phyloP scores from a whole-genome alignment of 92 coral and sea anemone genomes.

The Montipora capitata region DNA sequence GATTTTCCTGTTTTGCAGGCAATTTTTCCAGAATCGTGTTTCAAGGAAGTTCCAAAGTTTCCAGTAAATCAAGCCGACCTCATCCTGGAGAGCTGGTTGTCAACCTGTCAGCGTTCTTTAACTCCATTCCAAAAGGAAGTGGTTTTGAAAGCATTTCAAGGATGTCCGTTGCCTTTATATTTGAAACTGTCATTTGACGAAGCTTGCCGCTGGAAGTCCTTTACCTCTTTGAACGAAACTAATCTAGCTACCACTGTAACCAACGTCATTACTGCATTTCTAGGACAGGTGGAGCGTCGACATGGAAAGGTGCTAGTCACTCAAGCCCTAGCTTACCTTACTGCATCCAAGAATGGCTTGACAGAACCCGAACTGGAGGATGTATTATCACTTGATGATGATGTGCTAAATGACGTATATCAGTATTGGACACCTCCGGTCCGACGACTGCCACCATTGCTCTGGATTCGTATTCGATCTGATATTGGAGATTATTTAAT shows the following conservation, averaged over 20 bases:
- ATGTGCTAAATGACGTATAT: conserved; percentile 96
- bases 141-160: conserved; percentile 81
- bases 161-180: conserved; percentile 91
- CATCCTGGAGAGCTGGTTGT: conserved; percentile 88
- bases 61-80: conserved; percentile 83
- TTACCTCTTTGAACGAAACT: conserved; percentile 76
- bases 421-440: conserved; percentile 99
- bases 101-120: conserved; percentile 72
- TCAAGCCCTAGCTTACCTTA: conserved; percentile 90
- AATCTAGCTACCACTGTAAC: conserved; percentile 76
- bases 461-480: conserved; percentile 94
- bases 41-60: conserved; percentile 88
- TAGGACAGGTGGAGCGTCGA: conserved; percentile 88
- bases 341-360: conserved; percentile 95
- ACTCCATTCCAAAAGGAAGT: conserved; percentile 66
- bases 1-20: conserved; percentile 48
- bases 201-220: conserved; percentile 98
- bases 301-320: conserved; percentile 94
- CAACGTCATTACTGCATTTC: conserved; percentile 86
- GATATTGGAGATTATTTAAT: conserved; percentile 92
- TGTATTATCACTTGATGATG: conserved; percentile 95
- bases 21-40: conserved; percentile 76
- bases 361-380: conserved; percentile 96
- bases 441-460: conserved; percentile 93
- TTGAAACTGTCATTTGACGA: conserved; percentile 94